Evolutionary conservation across 2,797 vertebrate species (phyloP).

Genomic region (Aplochiton taeniatus): DNA sequence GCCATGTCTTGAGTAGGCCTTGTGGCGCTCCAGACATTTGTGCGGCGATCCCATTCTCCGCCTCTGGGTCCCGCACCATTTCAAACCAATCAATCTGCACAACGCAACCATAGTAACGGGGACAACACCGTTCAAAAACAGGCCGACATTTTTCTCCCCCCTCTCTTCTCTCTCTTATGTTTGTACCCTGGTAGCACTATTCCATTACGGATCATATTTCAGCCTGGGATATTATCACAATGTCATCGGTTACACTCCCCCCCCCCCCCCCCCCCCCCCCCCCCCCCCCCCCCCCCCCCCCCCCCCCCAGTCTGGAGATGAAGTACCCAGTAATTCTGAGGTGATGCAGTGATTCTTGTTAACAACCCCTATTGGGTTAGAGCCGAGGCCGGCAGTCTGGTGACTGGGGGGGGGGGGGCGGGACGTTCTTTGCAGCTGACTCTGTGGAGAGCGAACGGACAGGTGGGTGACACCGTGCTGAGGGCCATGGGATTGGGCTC

Average conservation of each 20-base stretch:
- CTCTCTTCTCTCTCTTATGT: conserved; percentile 5
- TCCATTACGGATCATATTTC: conserved; percentile 23
- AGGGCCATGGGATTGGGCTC: conserved; percentile 25
- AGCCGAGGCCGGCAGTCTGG: too few relatives aligned
- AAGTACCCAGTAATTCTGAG: background rate
- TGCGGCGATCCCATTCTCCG: background rate
- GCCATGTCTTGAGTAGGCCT: too few relatives aligned
- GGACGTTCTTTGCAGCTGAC: background rate
- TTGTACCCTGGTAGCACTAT: conserved; percentile 11
- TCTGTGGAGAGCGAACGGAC: conserved; percentile 16
- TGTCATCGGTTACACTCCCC: conserved; percentile 8
- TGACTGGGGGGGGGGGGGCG: too few relatives aligned
- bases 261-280: conserved; percentile 15
- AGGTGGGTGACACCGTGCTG: conserved; percentile 14
- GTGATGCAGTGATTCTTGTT: conserved; percentile 2
- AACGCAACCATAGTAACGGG: conserved; percentile 51
- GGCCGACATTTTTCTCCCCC: conserved; percentile 6
- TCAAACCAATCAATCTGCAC: conserved; percentile 34
- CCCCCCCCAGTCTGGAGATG: conserved; percentile 1
- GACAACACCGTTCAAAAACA: conserved; percentile 39
- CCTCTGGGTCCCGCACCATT: conserved; percentile 18
- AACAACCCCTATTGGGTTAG: too few relatives aligned
- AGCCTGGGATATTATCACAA: conserved; percentile 13
- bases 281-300: conserved; percentile 8
- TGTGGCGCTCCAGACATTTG: background rate